A percentile compares a stretch with the other conserved stretches of the same genome.
phyloP scores from a whole-genome alignment of 2,888 invertebrate genomes.

The Apodemia mormo region DNA sequence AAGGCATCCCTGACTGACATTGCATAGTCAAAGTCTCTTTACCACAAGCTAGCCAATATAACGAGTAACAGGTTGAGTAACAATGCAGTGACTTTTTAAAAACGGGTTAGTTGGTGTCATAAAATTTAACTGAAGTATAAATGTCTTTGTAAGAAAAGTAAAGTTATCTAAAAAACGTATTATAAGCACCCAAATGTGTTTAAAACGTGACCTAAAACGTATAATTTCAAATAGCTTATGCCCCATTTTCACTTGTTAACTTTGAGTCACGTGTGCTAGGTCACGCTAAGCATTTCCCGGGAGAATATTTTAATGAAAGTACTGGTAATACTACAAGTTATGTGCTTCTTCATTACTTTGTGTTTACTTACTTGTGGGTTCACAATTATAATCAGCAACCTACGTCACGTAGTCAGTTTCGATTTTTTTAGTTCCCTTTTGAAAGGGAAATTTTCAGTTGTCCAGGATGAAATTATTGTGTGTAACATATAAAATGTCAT shows the following conservation, averaged over 20 bases:
- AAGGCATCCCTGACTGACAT: too few relatives aligned
- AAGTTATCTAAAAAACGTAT: neutral
- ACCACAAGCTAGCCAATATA: too few relatives aligned
- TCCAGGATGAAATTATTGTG: too few relatives aligned
- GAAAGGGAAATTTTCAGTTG: too few relatives aligned
- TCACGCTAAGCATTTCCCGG: conserved; percentile 30
- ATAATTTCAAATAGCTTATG: conserved; percentile 33
- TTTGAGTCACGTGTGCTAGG: conserved; percentile 31
- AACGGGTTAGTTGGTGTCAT: too few relatives aligned
- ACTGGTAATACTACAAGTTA: conserved; percentile 18
- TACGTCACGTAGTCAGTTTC: too few relatives aligned
- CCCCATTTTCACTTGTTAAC: conserved; percentile 28
- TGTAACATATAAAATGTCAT: too few relatives aligned
- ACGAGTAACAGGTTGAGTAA: too few relatives aligned
- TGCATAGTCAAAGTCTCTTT: too few relatives aligned
- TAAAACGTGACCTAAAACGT: conserved; percentile 32
- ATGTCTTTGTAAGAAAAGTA: neutral
- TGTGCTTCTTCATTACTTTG: neutral
- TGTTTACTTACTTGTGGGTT: neutral
- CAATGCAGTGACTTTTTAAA: too few relatives aligned
- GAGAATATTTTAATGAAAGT: conserved; percentile 37
- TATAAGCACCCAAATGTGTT: neutral
- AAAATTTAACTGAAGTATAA: neutral
- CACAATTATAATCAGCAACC: neutral
- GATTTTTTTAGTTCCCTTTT: too few relatives aligned